Base-by-base conservation (phyloP, 2,888 invertebrate genomes). In the Lydus trimaculatus region DNA sequence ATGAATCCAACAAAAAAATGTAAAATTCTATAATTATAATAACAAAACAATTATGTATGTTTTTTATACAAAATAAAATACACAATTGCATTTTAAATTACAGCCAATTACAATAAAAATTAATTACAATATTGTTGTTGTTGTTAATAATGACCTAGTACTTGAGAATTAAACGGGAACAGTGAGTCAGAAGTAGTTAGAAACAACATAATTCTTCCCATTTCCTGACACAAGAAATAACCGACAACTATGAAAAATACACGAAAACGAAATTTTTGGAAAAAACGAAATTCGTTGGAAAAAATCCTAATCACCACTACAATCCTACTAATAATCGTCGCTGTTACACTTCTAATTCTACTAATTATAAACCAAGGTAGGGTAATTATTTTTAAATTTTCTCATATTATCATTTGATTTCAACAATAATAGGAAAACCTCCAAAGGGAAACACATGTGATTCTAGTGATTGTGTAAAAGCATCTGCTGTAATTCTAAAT, bases 391-490 rank as follows among this genome's bases (percentile, higher is more conserved):
- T 23, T 1, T 13, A 23, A 52, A 20, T 52, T 52, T 11, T 52
- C n/a, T 11, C 11, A 5, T 23, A 23, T 43, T n/a, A n/a, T 0
- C 11, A 43, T 17, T 43, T 17, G 0, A 4, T 17, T 43, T 43
- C 2, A 17, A 43, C 23, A 25, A 56, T 3, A 56, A 56, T 15
- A 56, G 56, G 56, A 3, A 13, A 25, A 56, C 2, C 39, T 15
- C 7, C 20, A 11, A 9, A n/a, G 15, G 5, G 9, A 2, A 36
- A 63, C 23, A 58, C 73, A 8, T 80, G 79, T 89, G 71, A 86
- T 88, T 4, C 86, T 90, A 39, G 94, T 31, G 72, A 92, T 79
- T 95, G 95, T 85, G 87, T 95, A 59, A 90, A 91, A 79, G 90
- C 92, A 90, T 92, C 94, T 0, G 89, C 91, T 0, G 88, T 88